Conservation (phyloP, 2,888 invertebrate species). For the Rhingia campestris region DNA sequence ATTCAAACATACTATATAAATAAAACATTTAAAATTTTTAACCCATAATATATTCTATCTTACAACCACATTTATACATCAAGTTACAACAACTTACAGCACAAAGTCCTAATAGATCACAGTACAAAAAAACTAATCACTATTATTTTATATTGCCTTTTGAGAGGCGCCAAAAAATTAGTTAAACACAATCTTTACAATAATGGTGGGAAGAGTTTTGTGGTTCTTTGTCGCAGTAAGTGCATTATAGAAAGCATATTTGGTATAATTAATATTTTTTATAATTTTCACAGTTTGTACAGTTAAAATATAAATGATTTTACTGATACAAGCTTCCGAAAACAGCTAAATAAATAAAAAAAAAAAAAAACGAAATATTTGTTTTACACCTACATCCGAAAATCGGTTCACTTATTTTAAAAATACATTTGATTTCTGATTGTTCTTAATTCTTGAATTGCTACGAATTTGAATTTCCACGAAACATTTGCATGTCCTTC, state of each 20-base stretch:
- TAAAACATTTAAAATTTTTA: background rate
- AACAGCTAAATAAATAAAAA: constrained; percentile 33
- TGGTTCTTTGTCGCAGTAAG: constrained; percentile 56
- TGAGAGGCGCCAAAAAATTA: constrained; percentile 17
- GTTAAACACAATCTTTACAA: constrained; percentile 24
- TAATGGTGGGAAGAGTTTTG: constrained; percentile 64
- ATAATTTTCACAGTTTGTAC: constrained; percentile 37
- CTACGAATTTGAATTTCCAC: constrained; percentile 2
- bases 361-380: constrained; percentile 34
- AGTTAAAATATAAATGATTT: constrained; percentile 35
- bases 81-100: constrained; percentile 24
- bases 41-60: constrained; percentile 40
- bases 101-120: constrained; percentile 54
- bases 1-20: background rate
- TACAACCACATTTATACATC: constrained; percentile 57
- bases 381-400: constrained; percentile 27
- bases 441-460: constrained; percentile 39
- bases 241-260: constrained; percentile 61
- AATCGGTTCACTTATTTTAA: constrained; percentile 35
- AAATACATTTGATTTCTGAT: constrained; percentile 46
- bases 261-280: constrained; percentile 34
- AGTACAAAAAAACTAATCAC: constrained; percentile 61
- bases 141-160: constrained; percentile 27
- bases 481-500: background rate
- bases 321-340: constrained; percentile 23